These are phyloP conservation scores for Chymomyza costata DNA, from an alignment of 1,140 invertebrate species.

Conservation along the genomic window DNA sequence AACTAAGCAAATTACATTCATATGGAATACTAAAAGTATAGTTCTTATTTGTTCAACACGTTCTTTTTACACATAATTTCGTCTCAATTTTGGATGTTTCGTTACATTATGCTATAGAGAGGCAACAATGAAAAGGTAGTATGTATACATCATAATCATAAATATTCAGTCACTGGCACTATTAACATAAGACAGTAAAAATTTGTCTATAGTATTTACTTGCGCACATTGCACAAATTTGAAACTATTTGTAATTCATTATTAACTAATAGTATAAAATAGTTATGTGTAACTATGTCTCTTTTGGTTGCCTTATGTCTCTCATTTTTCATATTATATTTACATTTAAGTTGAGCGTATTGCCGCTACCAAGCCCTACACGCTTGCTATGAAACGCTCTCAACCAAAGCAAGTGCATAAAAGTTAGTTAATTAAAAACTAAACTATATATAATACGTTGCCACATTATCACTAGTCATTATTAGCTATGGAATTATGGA, in stretches of 20 bases:
- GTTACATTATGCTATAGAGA: conserved; percentile 4
- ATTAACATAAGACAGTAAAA: conserved; percentile 35
- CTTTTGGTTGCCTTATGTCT: too few relatives aligned
- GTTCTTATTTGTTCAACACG: background rate
- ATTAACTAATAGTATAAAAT: conserved; percentile 31
- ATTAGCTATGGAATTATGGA: conserved; percentile 69
- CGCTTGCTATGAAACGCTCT: too few relatives aligned
- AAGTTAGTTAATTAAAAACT: too few relatives aligned
- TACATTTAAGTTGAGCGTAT: conserved; percentile 8
- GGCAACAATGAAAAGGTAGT: conserved; percentile 17
- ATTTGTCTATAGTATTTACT: conserved; percentile 28
- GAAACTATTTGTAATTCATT: conserved; percentile 7
- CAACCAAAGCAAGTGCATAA: too few relatives aligned
- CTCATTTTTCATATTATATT: conserved; percentile 14
- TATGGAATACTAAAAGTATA: background rate
- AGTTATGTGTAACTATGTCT: background rate
- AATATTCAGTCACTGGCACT: conserved; percentile 38
- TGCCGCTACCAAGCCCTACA: background rate
- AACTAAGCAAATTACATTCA: background rate
- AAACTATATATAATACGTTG: conserved; percentile 66
- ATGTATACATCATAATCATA: conserved; percentile 3
- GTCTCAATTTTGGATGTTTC: background rate
- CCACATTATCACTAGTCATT: conserved; percentile 67
- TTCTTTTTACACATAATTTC: conserved; percentile 1
- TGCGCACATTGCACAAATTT: conserved; percentile 16